These are phyloP conservation scores for Drosophila parthenogenetica DNA, from an alignment of 2,888 invertebrate genomes.

Conservation along the genomic window DNA sequence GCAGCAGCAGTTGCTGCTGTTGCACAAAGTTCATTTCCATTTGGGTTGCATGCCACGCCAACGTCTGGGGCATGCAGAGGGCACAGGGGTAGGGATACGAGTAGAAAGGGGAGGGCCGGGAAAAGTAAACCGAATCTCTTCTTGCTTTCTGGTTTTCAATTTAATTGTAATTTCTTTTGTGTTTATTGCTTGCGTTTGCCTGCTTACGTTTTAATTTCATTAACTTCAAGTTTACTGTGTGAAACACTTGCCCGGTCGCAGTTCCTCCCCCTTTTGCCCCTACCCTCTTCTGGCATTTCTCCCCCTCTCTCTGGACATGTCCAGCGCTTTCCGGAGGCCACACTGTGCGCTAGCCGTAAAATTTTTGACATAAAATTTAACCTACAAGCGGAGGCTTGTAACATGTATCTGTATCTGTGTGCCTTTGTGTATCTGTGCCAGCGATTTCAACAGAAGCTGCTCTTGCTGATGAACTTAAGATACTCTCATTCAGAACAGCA, in stretches of 20 bases:
- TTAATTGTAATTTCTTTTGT: conserved; percentile 80
- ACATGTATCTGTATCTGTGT: conserved; percentile 26
- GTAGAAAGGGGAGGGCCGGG: conserved; percentile 3
- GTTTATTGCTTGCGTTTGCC: conserved; percentile 78
- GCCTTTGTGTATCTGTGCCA: conserved; percentile 41
- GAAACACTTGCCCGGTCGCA: conserved; percentile 66
- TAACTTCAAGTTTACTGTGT: conserved; percentile 78
- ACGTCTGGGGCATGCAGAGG: conserved; percentile 7
- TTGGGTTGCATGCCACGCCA: conserved; percentile 70
- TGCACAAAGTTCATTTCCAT: conserved; percentile 74
- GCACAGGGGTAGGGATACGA: no score
- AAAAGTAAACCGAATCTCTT: conserved; percentile 44
- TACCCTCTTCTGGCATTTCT: neutral
- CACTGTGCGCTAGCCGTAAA: conserved; percentile 41
- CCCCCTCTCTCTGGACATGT: neutral
- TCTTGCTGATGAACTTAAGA: conserved; percentile 53
- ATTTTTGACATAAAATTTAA: conserved; percentile 68
- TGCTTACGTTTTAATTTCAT: conserved; percentile 80
- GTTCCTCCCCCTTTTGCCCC: neutral
- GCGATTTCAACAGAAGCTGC: conserved; percentile 66
- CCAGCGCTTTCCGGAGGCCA: conserved; percentile 11
- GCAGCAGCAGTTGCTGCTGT: conserved; percentile 15
- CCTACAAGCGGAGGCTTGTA: conserved; percentile 50
- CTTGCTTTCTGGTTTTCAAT: conserved; percentile 70
- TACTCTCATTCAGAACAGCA: conserved; percentile 57